A percentile compares a stretch with the other conserved stretches of the same genome.
Conservation (phyloP, 2,888 invertebrate species). For the Tromatobia lineatoria region DNA sequence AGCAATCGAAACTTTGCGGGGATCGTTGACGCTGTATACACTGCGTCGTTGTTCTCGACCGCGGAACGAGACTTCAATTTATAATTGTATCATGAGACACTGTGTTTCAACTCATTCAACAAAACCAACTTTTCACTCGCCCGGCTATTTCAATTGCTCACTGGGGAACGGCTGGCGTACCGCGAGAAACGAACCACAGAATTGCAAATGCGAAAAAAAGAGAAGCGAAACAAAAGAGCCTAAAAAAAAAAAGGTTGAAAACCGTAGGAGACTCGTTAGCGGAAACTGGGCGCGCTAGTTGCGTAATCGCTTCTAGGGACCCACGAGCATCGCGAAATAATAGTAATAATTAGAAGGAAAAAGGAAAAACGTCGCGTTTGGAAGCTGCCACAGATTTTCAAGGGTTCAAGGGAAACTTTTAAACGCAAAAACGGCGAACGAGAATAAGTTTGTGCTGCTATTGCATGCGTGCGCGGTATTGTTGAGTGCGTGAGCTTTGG, state of each 20-base stretch:
- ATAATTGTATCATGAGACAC: constrained; percentile 48
- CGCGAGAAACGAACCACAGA: neutral
- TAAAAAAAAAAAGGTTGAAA: constrained; percentile 39
- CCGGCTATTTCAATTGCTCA: constrained; percentile 4
- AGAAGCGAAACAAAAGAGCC: constrained; percentile 16
- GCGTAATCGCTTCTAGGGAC: constrained; percentile 23
- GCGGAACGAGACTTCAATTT: constrained; percentile 47
- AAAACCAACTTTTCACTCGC: constrained; percentile 12
- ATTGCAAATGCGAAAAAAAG: constrained; percentile 5
- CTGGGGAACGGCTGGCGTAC: neutral
- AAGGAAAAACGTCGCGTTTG: constrained; percentile 1
- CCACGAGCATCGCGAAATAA: neutral
- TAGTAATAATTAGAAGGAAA: neutral
- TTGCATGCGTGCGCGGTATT: constrained; percentile 28
- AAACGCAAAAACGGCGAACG: neutral
- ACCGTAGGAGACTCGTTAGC: constrained; percentile 41
- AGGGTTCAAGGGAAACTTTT: neutral
- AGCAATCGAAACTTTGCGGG: constrained; percentile 35
- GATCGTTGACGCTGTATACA: constrained; percentile 4
- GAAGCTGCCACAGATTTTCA: neutral
- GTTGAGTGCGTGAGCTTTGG: constrained; percentile 34
- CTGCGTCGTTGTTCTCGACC: neutral
- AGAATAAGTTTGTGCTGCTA: constrained; percentile 36
- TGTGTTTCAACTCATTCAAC: constrained; percentile 20
- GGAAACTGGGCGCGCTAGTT: neutral